These are phyloP conservation scores for Baryphthengus martii DNA, from an alignment of 2,113 vertebrate species.

Conservation along the genomic window DNA sequence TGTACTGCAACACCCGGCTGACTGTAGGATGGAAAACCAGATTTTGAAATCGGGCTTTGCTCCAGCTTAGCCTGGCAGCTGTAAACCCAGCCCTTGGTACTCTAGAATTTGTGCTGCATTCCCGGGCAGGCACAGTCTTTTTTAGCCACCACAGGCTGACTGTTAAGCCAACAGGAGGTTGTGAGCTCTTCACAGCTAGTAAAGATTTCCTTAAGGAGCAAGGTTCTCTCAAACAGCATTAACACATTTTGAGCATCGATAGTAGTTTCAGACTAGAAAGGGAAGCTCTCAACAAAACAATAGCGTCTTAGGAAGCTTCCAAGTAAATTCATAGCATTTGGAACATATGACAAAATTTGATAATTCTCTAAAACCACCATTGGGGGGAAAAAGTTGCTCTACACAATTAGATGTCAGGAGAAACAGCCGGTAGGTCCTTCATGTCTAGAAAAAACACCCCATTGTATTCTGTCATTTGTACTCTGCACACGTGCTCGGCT, in stretches of 20 bases:
- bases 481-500: neutral
- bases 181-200: neutral
- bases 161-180: neutral
- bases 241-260: neutral
- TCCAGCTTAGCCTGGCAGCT: neutral
- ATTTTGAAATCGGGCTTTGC: neutral
- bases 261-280: neutral
- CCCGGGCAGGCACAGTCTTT: neutral
- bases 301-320: neutral
- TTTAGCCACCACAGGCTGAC: neutral
- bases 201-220: neutral
- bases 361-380: neutral
- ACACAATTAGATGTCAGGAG: neutral
- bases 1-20: neutral
- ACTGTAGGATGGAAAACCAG: neutral
- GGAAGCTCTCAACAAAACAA: neutral
- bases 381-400: neutral
- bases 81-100: neutral
- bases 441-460: neutral
- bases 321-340: neutral
- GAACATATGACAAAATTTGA: neutral
- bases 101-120: neutral
- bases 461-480: neutral
- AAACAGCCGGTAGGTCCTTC: neutral
- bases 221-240: neutral